phyloP scores from a whole-genome alignment of 2,888 invertebrate species.

The Glaucopsyche alexis region DNA sequence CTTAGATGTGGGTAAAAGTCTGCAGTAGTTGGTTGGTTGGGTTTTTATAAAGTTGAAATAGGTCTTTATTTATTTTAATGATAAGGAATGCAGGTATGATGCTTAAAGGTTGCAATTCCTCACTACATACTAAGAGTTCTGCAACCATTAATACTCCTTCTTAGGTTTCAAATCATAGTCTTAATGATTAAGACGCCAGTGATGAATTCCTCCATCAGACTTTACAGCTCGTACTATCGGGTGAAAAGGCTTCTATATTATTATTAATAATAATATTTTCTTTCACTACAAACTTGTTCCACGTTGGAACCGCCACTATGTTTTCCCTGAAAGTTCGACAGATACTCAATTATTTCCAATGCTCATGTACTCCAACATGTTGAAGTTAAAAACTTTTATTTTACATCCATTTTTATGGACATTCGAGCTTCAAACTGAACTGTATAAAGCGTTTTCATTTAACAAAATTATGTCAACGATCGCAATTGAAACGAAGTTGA shows the following conservation, averaged over 20 bases:
- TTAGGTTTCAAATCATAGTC: no score
- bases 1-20: background rate
- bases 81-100: no score
- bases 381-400: conserved; percentile 9
- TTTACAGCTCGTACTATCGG: no score
- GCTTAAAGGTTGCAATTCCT: no score
- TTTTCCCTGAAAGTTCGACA: background rate
- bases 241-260: no score
- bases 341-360: conserved; percentile 8
- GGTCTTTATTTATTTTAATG: no score
- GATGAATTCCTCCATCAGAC: no score
- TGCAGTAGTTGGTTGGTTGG: background rate
- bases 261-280: background rate
- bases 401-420: conserved; percentile 15
- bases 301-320: background rate
- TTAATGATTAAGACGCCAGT: no score
- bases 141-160: no score
- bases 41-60: no score
- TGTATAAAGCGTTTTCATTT: conserved; percentile 15
- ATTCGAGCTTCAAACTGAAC: conserved; percentile 13
- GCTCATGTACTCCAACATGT: background rate
- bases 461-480: conserved; percentile 26
- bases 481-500: conserved; percentile 17
- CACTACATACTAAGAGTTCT: no score
- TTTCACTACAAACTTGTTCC: background rate